Percentiles rank a stretch among this genome's conserved stretches.
phyloP scores from a whole-genome alignment of 2,888 invertebrate species.

The Patella pellucida region DNA sequence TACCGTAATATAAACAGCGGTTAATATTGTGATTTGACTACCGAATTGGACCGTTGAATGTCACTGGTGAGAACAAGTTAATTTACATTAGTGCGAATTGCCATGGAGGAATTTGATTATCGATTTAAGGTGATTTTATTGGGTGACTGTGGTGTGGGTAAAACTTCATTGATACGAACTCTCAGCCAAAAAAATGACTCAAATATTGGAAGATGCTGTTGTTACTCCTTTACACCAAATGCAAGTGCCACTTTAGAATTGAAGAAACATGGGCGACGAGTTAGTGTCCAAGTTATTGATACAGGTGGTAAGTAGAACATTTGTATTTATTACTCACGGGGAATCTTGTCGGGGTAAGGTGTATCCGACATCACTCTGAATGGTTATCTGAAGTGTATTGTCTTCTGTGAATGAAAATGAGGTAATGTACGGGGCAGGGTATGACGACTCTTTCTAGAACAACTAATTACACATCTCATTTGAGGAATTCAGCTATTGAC shows the following conservation, averaged over 20 bases:
- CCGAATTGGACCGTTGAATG: too few species aligned
- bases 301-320: not conserved
- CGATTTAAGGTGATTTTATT: not conserved
- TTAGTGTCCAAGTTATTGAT: not conserved
- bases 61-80: not conserved
- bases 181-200: not conserved
- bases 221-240: constrained; percentile 6
- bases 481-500: too few species aligned
- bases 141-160: constrained; percentile 4
- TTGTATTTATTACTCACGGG: too few species aligned
- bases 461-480: too few species aligned
- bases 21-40: too few species aligned
- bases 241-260: not conserved
- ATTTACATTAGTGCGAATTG: not conserved
- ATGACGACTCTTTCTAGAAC: too few species aligned
- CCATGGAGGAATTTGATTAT: not conserved
- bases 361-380: too few species aligned
- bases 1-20: too few species aligned
- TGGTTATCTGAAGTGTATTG: too few species aligned
- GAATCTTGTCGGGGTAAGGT: too few species aligned
- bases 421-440: too few species aligned
- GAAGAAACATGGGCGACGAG: not conserved
- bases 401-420: too few species aligned
- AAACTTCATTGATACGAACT: not conserved
- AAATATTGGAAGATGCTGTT: not conserved